Conservation (phyloP, 2,113 vertebrate genomes). For the Zingel zingel region DNA sequence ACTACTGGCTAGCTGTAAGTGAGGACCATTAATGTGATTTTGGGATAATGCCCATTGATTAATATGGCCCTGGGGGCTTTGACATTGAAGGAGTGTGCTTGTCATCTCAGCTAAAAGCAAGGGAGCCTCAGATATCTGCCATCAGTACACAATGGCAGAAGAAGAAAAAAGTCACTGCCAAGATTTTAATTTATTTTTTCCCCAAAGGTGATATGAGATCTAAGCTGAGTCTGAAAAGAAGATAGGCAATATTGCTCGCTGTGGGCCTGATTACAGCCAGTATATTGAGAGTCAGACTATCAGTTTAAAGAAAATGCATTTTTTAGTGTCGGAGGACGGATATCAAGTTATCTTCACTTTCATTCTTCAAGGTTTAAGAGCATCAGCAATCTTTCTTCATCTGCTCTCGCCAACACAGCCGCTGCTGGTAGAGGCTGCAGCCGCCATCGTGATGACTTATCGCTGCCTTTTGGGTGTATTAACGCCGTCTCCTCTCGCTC, state of each 20-base stretch:
- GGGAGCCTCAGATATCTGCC: constrained; percentile 57
- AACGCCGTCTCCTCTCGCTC: not conserved
- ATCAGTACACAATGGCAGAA: constrained; percentile 39
- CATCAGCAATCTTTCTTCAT: constrained; percentile 58
- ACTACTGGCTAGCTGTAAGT: constrained; percentile 51
- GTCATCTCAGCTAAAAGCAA: constrained; percentile 55
- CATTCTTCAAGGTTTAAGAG: constrained; percentile 64
- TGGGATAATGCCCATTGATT: constrained; percentile 73
- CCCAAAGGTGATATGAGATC: constrained; percentile 67
- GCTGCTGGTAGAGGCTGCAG: not conserved
- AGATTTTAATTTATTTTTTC: constrained; percentile 69
- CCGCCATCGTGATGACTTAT: constrained; percentile 16
- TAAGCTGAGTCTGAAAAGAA: constrained; percentile 36
- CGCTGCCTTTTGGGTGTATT: not conserved
- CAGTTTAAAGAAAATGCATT: constrained; percentile 54
- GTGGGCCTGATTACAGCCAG: constrained; percentile 62
- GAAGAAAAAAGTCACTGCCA: constrained; percentile 26
- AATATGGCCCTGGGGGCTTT: constrained; percentile 55
- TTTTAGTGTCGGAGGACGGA: constrained; percentile 48
- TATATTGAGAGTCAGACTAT: constrained; percentile 53
- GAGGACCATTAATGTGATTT: constrained; percentile 74
- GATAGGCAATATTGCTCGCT: constrained; percentile 57
- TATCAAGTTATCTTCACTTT: constrained; percentile 56
- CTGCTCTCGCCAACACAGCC: not conserved
- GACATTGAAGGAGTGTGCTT: constrained; percentile 70